Base-by-base conservation (phyloP, 1,140 invertebrate species). In the Tyrophagus putrescentiae region DNA sequence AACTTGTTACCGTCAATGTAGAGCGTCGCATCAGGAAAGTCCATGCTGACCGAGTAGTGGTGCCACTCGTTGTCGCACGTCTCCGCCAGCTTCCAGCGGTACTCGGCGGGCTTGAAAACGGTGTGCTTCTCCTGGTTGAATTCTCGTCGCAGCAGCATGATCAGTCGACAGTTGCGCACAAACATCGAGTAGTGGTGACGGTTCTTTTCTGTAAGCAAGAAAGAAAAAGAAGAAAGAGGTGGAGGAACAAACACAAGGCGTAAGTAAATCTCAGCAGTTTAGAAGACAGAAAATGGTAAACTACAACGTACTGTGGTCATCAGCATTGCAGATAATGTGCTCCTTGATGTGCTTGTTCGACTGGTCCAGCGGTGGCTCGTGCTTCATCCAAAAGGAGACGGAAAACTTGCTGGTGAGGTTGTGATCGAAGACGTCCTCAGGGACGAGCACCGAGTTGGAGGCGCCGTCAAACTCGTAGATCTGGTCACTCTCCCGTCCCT, bases 61-160 rank as follows among this genome's bases (percentile, higher is more conserved):
- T 98, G 95, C 95, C 95, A 98, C 69, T 92, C 84, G 72, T 93
- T 85, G 73, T 98, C 94, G 76, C 94, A 97, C 5, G 94, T 86
- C 65, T 77, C 70, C 3, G 70, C 67, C n/a, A 76, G 64, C 36
- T 70, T 69, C 74, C 74, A 76, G 61, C 94, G 79, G 90, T 93
- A 98, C 74, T 98, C 95, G 16, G 94, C 94, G 0, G 94, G 93
- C 50, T 88, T 79, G 78, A 98, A 98, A 60, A 92, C 91, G 71
- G 95, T 92, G 31, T 92, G 79, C 69, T 94, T 87, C n/a, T 72
- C 72, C 11, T 87, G 84, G 68, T 92, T 83, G 33, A 92, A 91
- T 73, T 97, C 93, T 57, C 90, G 80, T 28, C 94, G 77, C 64
- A 98, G 74, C 52, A 98, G 75, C 39, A 98, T 77, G 64, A 98